Evolutionary conservation across 2,797 vertebrate species (phyloP), one percentile per base, ranked within the genome.

Genomic region (Cottoperca gobio): DNA sequence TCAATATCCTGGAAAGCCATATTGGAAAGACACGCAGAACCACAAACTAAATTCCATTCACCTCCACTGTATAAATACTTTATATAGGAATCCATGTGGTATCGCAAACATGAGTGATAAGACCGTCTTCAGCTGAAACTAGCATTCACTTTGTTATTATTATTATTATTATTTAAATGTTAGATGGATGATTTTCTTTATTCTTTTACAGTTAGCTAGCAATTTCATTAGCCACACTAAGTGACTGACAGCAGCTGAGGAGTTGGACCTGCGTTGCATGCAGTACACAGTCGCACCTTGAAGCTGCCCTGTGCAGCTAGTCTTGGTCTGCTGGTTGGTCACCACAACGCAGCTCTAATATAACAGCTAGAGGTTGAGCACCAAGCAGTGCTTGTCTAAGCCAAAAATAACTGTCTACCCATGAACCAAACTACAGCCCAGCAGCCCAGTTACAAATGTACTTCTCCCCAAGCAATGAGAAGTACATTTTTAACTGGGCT

Each of bases 201-300:
- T 31, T 48, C 1, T 23, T 23, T 26, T 53, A 46, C 4, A 21
- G 21, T 26, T 55, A 8, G 13, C 19, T 40, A 42, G 7, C 62
- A 73, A 46, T 17, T 8, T 24, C 28, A 50, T 76, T 42, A 45
- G 50, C n/a, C 21, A 43, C 26, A 35, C 17, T 26, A 49, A 43
- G 19, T 37, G 21, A 23, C 1, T 42, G 12, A 42, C 26, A 49
- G 65, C 16, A 33, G 52, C 24, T 21, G 19, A n/a, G n/a, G n/a
- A n/a, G n/a, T n/a, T n/a, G n/a, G n/a, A n/a, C n/a, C n/a, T n/a
- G 33, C 57, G 52, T 48, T 57, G 21, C 33, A 49, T 14, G 19
- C 33, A 33, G 7, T 54, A 46, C 6, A 70, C 4, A 70, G 42
- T 46, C 37, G 33, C 7, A 35, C 8, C 39, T n/a, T 45, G 11